A percentile compares a stretch with the other conserved stretches of the same genome.
Conservation (phyloP, 2,888 invertebrate species). For the Nemotelus pantherinus region DNA sequence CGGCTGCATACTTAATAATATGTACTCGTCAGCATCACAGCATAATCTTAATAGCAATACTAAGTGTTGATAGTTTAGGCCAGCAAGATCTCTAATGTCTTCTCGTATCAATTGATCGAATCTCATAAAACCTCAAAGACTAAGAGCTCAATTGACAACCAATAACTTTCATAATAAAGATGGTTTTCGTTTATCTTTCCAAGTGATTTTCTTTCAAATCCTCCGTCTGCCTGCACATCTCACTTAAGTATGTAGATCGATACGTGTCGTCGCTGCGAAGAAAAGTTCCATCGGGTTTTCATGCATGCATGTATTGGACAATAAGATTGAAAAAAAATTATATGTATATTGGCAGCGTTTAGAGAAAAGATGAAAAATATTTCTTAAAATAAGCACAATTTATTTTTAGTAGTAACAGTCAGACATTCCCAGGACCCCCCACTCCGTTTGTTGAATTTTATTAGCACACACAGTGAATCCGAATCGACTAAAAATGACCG, state of each 20-base stretch:
- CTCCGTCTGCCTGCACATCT: too few species aligned
- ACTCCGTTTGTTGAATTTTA: constrained; percentile 40
- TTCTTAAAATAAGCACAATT: constrained; percentile 46
- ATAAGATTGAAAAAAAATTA: background rate
- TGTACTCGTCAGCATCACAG: too few species aligned
- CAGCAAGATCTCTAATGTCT: background rate
- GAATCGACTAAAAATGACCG: constrained; percentile 29
- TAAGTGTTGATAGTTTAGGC: background rate
- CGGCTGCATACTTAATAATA: too few species aligned
- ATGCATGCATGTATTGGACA: background rate
- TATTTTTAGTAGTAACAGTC: constrained; percentile 51
- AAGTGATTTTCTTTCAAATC: too few species aligned
- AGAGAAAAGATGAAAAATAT: constrained; percentile 44
- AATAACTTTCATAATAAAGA: constrained; percentile 18
- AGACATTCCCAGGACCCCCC: constrained; percentile 49
- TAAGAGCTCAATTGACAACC: constrained; percentile 1
- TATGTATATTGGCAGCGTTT: background rate
- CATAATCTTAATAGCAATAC: too few species aligned
- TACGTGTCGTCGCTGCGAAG: too few species aligned
- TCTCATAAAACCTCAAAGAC: constrained; percentile 12
- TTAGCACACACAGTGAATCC: constrained; percentile 32
- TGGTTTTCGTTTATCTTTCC: background rate
- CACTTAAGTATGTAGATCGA: too few species aligned
- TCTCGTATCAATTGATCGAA: constrained; percentile 8
- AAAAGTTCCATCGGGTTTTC: background rate